Evolutionary conservation across 2,797 vertebrate genomes (phyloP).

Genomic region (Triplophysa yarkandensis): DNA sequence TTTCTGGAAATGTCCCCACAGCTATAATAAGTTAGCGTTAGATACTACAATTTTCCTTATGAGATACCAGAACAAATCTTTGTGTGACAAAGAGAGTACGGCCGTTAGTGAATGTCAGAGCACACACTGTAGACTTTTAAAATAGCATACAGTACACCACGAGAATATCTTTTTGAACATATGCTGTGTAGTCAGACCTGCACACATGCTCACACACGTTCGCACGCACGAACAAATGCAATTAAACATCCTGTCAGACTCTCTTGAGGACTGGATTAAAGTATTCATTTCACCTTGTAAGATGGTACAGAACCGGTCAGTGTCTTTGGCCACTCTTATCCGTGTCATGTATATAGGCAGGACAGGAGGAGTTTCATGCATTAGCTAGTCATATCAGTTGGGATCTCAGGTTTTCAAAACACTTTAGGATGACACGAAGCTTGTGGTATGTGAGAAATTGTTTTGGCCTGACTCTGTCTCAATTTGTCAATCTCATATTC

Average conservation of each 20-base stretch:
- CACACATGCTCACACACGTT: background rate
- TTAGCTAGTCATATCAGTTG: conserved; percentile 53
- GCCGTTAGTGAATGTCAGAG: background rate
- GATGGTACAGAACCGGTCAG: conserved; percentile 16
- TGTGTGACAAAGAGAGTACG: background rate
- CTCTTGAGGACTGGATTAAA: conserved; percentile 18
- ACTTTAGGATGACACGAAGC: conserved; percentile 43
- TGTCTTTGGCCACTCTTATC: conserved; percentile 18
- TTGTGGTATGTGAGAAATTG: conserved; percentile 43
- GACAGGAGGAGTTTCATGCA: conserved; percentile 40
- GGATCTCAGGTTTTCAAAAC: conserved; percentile 52
- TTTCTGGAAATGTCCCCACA: background rate
- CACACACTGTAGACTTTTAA: background rate
- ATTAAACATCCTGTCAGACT: conserved; percentile 8
- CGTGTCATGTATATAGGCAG: conserved; percentile 24
- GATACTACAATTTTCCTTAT: too few relatives aligned
- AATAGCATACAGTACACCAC: background rate
- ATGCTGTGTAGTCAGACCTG: background rate
- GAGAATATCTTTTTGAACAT: conserved; percentile 9
- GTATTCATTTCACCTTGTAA: conserved; percentile 28
- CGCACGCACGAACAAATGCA: conserved; percentile 8
- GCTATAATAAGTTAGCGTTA: background rate
- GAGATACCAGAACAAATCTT: background rate
- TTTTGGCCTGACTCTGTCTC: conserved; percentile 42
- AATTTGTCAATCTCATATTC: conserved; percentile 50